Base-by-base conservation (phyloP, 2,113 vertebrate species). In the Actinemys pallida region DNA sequence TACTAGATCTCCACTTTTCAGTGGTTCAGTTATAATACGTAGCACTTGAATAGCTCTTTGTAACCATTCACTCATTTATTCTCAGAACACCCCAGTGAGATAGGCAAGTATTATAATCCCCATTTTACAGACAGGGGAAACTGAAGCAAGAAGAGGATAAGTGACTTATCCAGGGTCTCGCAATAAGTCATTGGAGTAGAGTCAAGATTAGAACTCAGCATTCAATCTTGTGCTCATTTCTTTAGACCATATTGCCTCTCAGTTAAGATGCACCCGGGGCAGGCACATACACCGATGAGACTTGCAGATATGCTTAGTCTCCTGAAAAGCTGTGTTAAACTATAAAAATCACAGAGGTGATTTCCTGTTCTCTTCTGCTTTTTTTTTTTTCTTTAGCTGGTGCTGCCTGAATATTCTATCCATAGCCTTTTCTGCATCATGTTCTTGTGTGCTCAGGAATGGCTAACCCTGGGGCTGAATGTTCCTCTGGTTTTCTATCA, bases 391-490 rank as follows among this genome's bases (percentile, higher is more conserved):
- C 96, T 97, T 57, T 76, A 99, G 99, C 97, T 99, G 98, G 99
- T 99, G 97, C 98, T 99, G 87, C 99, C 99, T 0, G 99, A 99
- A 85, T 99, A 99, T 94, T 99, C 99, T 89, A 99, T 99, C 98
- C 99, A 99, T 96, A 99, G 99, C 88, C 99, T 99, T 90, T 99
- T 99, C 98, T 99, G 99, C 95, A 98, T 99, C 95, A 99, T 99
- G 99, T 99, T 99, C 98, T 98, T 99, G 90, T 99, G 99, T 14
- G 99, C 99, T 19, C 99, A 99, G 65, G 99, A 99, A 97, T 99
- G 99, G 99, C 98, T 99, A 84, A 99, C 99, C 0, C 98, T 99
- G 92, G 99, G 99, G 3, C 98, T 99, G 90, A 99, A 99, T 50
- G 98, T 99, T 86, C 99, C 99, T 9, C 98, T 99, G 56, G 99